Conservation (phyloP, 2,113 vertebrate genomes). For the Scomber japonicus region DNA sequence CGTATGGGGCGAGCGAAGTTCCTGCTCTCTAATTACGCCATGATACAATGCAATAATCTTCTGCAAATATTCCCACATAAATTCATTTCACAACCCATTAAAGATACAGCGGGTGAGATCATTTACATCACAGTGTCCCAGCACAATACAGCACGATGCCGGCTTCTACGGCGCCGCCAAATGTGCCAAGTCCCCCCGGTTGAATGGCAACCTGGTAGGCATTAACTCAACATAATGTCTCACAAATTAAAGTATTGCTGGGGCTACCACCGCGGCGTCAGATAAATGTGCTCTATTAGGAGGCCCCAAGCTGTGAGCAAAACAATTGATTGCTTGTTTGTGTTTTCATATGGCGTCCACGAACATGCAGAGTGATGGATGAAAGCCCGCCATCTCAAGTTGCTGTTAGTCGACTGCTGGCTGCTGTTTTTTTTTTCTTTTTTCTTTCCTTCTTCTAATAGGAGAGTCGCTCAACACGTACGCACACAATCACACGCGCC, state of each 20-base stretch:
- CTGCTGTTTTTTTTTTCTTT: conserved; percentile 15
- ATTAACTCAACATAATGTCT: conserved; percentile 85
- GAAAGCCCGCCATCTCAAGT: conserved; percentile 68
- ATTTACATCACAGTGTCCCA: conserved; percentile 74
- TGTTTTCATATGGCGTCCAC: conserved; percentile 76
- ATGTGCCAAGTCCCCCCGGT: conserved; percentile 74
- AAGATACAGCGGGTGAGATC: conserved; percentile 76
- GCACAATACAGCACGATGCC: conserved; percentile 49
- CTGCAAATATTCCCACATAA: conserved; percentile 79
- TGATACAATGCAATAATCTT: conserved; percentile 77
- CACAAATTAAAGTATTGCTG: conserved; percentile 83
- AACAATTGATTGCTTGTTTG: conserved; percentile 85
- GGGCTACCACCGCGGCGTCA: conserved; percentile 75
- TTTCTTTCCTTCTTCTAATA: conserved; percentile 47
- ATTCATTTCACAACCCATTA: conserved; percentile 76
- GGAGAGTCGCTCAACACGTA: conserved; percentile 46
- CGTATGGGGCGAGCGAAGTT: conserved; percentile 6
- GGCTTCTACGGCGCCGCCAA: conserved; percentile 49
- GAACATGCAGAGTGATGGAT: conserved; percentile 78
- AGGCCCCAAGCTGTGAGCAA: conserved; percentile 75
- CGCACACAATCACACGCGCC: neutral
- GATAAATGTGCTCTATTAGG: conserved; percentile 82
- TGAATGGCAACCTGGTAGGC: conserved; percentile 78
- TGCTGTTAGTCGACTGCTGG: conserved; percentile 64
- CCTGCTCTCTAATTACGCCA: conserved; percentile 71